phyloP scores from a whole-genome alignment of 2,797 vertebrate genomes.

The Myioborus melanocephalus region DNA sequence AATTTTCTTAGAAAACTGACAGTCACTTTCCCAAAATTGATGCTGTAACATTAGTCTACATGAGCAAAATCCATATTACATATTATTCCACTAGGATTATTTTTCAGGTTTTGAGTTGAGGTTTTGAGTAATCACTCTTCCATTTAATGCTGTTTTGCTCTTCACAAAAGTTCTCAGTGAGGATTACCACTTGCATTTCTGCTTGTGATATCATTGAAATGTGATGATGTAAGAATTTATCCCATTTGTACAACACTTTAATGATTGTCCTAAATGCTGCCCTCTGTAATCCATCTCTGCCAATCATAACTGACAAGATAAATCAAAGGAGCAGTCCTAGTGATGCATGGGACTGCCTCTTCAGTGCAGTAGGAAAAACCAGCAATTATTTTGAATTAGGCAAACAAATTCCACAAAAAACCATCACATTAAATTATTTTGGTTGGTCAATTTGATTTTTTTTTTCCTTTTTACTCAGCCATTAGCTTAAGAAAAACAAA shows the following conservation, averaged over 20 bases:
- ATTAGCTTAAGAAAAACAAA: not conserved
- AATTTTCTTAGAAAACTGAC: not conserved
- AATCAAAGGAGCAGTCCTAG: not conserved
- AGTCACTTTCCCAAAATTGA: not conserved
- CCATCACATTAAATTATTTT: accelerated
- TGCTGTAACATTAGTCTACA: not conserved
- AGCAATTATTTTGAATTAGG: not conserved
- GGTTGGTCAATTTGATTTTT: not conserved
- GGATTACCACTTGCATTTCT: not conserved
- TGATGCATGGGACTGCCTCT: not conserved
- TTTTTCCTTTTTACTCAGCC: not conserved
- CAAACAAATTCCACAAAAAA: not conserved
- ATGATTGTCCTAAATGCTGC: not conserved
- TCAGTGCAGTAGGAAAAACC: not conserved
- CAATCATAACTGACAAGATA: not conserved
- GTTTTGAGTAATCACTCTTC: not conserved
- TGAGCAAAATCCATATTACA: not conserved
- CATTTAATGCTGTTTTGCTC: not conserved
- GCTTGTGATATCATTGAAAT: not conserved
- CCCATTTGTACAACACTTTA: not conserved
- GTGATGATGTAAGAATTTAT: not conserved
- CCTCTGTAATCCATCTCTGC: not conserved
- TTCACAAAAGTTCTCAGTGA: not conserved
- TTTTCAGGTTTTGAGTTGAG: not conserved
- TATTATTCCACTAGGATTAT: not conserved